phyloP scores from a whole-genome alignment of 2,888 invertebrate genomes.

The Morpho deidamia region DNA sequence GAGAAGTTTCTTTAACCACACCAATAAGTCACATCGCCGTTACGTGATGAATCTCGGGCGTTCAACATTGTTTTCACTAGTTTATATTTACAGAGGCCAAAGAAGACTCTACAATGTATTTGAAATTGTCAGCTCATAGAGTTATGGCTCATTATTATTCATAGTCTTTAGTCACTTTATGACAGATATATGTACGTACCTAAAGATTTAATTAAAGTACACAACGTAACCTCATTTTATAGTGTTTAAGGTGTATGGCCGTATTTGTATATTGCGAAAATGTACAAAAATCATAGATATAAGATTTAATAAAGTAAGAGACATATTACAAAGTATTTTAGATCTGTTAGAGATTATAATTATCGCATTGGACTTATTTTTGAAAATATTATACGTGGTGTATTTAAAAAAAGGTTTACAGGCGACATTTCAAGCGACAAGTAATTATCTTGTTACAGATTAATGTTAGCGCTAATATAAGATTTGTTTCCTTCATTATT shows the following conservation, averaged over 20 bases:
- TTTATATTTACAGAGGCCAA: slow-evolving; percentile 22
- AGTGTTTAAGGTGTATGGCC: slow-evolving; percentile 15
- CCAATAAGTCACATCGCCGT: neutral
- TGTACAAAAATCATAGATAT: slow-evolving; percentile 28
- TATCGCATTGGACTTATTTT: too few species aligned
- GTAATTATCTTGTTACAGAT: neutral
- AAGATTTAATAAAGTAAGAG: slow-evolving; percentile 9
- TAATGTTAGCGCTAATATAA: too few species aligned
- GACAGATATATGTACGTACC: slow-evolving; percentile 22
- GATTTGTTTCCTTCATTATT: too few species aligned
- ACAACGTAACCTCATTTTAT: slow-evolving; percentile 29
- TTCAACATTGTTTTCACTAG: slow-evolving; percentile 7
- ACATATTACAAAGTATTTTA: neutral
- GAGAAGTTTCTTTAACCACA: neutral
- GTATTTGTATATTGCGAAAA: slow-evolving; percentile 25
- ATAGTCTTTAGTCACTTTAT: slow-evolving; percentile 10
- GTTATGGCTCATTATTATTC: slow-evolving; percentile 6
- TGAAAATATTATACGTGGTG: neutral
- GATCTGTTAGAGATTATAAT: too few species aligned
- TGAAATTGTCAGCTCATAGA: slow-evolving; percentile 11
- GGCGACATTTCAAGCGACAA: too few species aligned
- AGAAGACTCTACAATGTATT: slow-evolving; percentile 17
- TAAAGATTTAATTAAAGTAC: slow-evolving; percentile 24
- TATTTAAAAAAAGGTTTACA: neutral
- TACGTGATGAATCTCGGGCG: neutral